Evolutionary conservation across 2,797 vertebrate genomes (phyloP).

Genomic region (Nyctalus aviator): DNA sequence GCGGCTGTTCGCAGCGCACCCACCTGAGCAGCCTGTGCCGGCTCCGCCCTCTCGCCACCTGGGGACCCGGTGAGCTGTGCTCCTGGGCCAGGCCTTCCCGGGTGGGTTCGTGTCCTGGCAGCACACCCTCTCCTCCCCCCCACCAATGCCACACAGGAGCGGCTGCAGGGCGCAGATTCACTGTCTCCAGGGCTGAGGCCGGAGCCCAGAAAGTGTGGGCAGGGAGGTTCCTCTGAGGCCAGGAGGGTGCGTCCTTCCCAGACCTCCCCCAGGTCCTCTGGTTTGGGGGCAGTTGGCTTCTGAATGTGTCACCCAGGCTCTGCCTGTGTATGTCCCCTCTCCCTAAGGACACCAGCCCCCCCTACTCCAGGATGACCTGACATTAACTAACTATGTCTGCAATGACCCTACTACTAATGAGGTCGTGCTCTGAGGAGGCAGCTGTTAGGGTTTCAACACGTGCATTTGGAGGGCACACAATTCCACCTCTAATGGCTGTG

Average conservation of each 20-base stretch:
- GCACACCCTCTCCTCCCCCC: too few relatives aligned
- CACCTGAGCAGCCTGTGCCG: not conserved
- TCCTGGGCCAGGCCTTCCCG: too few relatives aligned
- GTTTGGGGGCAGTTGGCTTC: too few relatives aligned
- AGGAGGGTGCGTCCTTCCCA: too few relatives aligned
- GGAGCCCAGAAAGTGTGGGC: not conserved
- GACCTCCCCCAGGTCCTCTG: not conserved
- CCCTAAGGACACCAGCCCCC: not conserved
- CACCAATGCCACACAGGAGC: not conserved
- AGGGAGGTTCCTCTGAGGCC: too few relatives aligned
- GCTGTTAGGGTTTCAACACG: not conserved
- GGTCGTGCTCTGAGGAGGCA: not conserved
- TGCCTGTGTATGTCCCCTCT: not conserved
- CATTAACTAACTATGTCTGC: not conserved
- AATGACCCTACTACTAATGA: fast-evolving
- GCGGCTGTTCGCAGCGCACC: not conserved
- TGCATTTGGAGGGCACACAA: not conserved
- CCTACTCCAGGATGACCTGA: not conserved
- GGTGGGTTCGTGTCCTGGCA: too few relatives aligned
- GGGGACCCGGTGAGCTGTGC: not conserved
- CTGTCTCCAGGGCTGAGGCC: not conserved
- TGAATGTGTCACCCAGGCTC: fast-evolving
- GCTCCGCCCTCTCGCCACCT: not conserved
- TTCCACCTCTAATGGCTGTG: fast-evolving
- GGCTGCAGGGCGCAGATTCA: fast-evolving